phyloP scores from a whole-genome alignment of 2,797 vertebrate genomes.

The Columba guinea region DNA sequence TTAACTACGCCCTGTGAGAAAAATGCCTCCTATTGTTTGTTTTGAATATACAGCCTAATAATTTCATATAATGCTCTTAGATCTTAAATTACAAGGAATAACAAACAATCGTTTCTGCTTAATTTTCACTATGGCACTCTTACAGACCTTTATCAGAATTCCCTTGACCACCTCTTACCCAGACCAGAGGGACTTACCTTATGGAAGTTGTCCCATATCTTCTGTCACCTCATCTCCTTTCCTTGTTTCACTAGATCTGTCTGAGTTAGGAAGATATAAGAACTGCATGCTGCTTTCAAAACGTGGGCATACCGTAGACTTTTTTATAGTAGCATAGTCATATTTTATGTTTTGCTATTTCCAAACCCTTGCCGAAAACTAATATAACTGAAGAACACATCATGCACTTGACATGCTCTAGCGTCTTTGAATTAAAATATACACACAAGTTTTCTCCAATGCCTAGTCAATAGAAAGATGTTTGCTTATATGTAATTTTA shows the following conservation, averaged over 20 bases:
- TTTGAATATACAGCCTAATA: conserved; percentile 3
- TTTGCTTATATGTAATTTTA: conserved; percentile 52
- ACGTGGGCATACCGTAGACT: neutral
- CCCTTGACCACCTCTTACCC: neutral
- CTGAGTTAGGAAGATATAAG: neutral
- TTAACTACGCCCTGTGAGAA: neutral
- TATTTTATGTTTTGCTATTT: conserved; percentile 48
- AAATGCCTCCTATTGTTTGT: conserved; percentile 1
- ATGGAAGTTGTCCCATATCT: neutral
- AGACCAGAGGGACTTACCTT: neutral
- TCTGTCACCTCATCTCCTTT: neutral
- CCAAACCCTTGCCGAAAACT: neutral
- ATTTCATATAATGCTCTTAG: neutral
- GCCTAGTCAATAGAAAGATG: conserved; percentile 32
- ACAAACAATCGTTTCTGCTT: neutral
- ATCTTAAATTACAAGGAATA: neutral
- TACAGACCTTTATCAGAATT: neutral
- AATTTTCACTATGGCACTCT: neutral
- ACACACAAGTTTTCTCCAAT: neutral
- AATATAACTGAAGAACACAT: conserved; percentile 27
- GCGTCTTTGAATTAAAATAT: conserved; percentile 47
- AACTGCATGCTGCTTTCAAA: neutral
- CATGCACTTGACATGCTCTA: neutral
- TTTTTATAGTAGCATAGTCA: neutral
- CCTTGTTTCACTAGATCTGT: neutral